Percentiles rank a stretch among this genome's conserved stretches.
These are phyloP conservation scores for Lemur catta DNA, from an alignment of 2,797 vertebrate species.

Conservation along the genomic window DNA sequence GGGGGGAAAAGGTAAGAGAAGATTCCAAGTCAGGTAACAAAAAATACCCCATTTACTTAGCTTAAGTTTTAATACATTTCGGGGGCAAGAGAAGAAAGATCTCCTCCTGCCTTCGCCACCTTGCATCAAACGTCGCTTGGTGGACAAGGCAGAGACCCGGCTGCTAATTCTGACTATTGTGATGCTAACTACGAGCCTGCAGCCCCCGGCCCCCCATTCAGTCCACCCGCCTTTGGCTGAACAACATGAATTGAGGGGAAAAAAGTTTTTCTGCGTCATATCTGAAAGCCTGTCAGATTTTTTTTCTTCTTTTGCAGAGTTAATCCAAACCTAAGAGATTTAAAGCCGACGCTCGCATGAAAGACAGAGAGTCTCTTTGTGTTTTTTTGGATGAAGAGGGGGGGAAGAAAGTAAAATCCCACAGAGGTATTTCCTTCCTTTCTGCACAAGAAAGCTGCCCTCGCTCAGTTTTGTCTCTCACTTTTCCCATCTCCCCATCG, in stretches of 20 bases:
- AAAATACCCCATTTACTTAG: slow-evolving; percentile 15
- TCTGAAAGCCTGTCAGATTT: slow-evolving; percentile 92
- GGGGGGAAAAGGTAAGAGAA: not conserved
- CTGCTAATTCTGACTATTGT: slow-evolving; percentile 91
- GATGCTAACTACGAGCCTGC: slow-evolving; percentile 90
- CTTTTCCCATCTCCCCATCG: slow-evolving; percentile 87
- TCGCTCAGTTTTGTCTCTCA: slow-evolving; percentile 87
- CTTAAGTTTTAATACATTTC: slow-evolving; percentile 53
- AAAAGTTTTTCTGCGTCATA: slow-evolving; percentile 86
- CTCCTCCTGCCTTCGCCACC: slow-evolving; percentile 69
- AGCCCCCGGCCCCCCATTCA: slow-evolving; percentile 85
- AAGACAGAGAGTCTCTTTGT: slow-evolving; percentile 91
- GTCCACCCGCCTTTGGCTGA: slow-evolving; percentile 84
- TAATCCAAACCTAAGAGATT: slow-evolving; percentile 91
- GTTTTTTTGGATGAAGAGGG: slow-evolving; percentile 85
- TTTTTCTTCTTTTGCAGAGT: slow-evolving; percentile 84
- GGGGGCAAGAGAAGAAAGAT: slow-evolving; percentile 62
- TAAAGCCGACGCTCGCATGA: slow-evolving; percentile 88
- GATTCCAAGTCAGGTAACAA: slow-evolving; percentile 12
- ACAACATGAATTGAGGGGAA: slow-evolving; percentile 85
- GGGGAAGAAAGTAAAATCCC: slow-evolving; percentile 85
- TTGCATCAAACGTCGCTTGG: slow-evolving; percentile 74
- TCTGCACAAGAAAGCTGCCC: slow-evolving; percentile 85
- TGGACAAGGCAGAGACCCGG: slow-evolving; percentile 79
- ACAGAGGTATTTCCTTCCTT: slow-evolving; percentile 90